A percentile compares a stretch with the other conserved stretches of the same genome.
These are phyloP conservation scores for Microcebus griseorufus DNA, from an alignment of 2,113 vertebrate genomes.

Conservation along the genomic window DNA sequence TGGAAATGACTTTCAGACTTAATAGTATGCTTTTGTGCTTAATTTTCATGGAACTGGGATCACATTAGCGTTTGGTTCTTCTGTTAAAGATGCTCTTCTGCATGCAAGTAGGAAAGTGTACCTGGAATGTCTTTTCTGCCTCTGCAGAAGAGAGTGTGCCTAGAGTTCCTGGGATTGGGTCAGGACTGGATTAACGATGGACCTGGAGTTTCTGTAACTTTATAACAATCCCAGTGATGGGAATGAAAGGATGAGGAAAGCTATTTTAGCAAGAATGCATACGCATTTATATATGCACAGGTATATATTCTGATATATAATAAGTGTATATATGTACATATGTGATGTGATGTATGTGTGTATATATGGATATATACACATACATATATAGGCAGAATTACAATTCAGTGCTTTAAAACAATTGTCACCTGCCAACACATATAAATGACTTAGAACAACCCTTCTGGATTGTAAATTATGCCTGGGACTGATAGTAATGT, in stretches of 20 bases:
- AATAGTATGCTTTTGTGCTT: not conserved
- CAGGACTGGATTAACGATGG: not conserved
- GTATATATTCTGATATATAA: not conserved
- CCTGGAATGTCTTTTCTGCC: not conserved
- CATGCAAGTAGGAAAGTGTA: not conserved
- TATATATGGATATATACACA: not conserved
- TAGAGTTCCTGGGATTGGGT: not conserved
- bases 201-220: not conserved
- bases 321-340: not conserved
- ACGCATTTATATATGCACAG: not conserved
- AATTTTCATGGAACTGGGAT: not conserved
- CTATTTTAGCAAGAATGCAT: not conserved
- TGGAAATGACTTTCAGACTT: slow-evolving; percentile 25
- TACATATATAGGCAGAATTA: not conserved
- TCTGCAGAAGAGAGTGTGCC: not conserved
- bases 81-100: not conserved
- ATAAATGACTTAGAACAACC: slow-evolving; percentile 22
- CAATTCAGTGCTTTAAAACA: not conserved
- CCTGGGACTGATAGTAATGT: slow-evolving; percentile 41
- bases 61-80: not conserved
- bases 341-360: not conserved
- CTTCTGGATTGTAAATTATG: slow-evolving; percentile 51
- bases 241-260: not conserved
- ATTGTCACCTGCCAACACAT: slow-evolving; percentile 44
- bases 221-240: not conserved